Conservation (phyloP, 2,888 invertebrate genomes). For the Oligia fasciuncula region DNA sequence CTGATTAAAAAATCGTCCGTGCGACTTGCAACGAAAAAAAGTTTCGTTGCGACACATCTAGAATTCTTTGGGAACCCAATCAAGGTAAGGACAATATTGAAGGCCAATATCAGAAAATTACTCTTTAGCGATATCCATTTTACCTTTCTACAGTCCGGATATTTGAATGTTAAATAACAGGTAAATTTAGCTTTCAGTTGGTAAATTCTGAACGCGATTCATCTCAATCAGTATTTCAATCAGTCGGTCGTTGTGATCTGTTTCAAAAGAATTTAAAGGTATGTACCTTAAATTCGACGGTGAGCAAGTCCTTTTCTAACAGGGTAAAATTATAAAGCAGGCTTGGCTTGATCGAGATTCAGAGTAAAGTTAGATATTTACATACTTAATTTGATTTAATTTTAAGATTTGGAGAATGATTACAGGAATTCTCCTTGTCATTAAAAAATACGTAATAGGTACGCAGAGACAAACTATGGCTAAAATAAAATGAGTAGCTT, state of each 20-base stretch:
- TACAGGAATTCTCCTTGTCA: neutral
- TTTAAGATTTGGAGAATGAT: neutral
- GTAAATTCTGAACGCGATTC: slow-evolving; percentile 30
- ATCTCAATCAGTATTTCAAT: slow-evolving; percentile 43
- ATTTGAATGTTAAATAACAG: slow-evolving; percentile 24
- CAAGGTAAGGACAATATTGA: neutral
- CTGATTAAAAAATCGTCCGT: too few relatives aligned
- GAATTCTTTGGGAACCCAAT: slow-evolving; percentile 1
- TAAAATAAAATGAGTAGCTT: neutral
- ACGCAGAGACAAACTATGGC: neutral
- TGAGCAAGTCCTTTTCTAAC: neutral
- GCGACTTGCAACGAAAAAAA: neutral
- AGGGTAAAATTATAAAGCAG: slow-evolving; percentile 4
- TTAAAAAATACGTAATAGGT: too few relatives aligned
- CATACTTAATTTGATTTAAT: neutral
- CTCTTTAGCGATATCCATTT: neutral
- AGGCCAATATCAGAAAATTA: neutral
- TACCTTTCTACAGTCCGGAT: neutral
- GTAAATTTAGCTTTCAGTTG: slow-evolving; percentile 22
- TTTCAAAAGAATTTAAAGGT: slow-evolving; percentile 32
- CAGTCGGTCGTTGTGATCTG: slow-evolving; percentile 14
- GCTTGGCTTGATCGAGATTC: neutral
- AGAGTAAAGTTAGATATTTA: too few relatives aligned
- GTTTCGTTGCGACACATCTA: neutral
- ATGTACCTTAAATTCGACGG: slow-evolving; percentile 4